A percentile compares a stretch with the other conserved stretches of the same genome.
Conservation (phyloP, 2,113 vertebrate species). For the Salvelinus namaycush region DNA sequence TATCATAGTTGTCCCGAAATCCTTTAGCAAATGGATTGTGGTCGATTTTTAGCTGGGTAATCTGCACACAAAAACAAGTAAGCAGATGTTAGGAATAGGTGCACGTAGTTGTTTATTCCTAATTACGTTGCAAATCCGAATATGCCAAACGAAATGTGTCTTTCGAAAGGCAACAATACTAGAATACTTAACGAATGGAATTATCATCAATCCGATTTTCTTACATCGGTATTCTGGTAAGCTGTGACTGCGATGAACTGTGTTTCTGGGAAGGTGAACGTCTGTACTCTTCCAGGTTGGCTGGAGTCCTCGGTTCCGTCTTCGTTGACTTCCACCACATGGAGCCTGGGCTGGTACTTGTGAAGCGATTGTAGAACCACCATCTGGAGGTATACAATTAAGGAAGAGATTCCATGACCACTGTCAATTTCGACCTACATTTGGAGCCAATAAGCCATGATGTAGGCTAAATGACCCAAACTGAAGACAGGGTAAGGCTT, state of each 20-base stretch:
- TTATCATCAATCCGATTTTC: conserved; percentile 10
- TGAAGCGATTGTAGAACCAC: conserved; percentile 96
- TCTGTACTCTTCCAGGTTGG: conserved; percentile 93
- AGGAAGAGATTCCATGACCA: not conserved
- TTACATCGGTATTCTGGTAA: conserved; percentile 98
- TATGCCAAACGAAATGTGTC: not conserved
- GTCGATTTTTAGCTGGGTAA: conserved; percentile 98
- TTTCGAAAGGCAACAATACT: not conserved
- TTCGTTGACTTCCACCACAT: conserved; percentile 98
- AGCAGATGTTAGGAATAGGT: not conserved
- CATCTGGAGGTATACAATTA: conserved; percentile 80
- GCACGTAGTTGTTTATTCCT: not conserved
- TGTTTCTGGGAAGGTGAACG: conserved; percentile 96
- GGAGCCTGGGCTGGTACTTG: conserved; percentile 97
- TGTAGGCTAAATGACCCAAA: not conserved
- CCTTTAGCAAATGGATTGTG: conserved; percentile 99
- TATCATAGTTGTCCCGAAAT: conserved; percentile 99
- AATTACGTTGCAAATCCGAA: not conserved
- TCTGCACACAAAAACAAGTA: conserved; percentile 70
- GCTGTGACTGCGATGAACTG: conserved; percentile 98
- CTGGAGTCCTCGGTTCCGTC: conserved; percentile 95
- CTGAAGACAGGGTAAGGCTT: not conserved
- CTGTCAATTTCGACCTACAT: not conserved
- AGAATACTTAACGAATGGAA: not conserved
- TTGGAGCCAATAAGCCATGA: not conserved